Percentiles rank a stretch among this genome's conserved stretches.
Evolutionary conservation across 1,140 invertebrate species (phyloP).

Genomic region (Monochamus saltuarius): DNA sequence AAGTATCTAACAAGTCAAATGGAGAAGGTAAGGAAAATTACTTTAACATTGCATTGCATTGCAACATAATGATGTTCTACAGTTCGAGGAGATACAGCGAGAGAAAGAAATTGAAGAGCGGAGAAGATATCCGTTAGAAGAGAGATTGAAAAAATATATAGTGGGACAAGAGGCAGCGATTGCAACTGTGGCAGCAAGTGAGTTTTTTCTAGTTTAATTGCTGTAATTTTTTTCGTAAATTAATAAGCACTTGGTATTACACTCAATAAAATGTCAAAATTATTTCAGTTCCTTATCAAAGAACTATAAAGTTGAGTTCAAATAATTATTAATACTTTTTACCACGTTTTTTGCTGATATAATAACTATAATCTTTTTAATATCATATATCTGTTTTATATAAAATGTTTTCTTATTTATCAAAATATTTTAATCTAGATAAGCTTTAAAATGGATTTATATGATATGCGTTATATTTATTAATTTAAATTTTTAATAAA

Average conservation of each 20-base stretch:
- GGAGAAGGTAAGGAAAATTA: conserved; percentile 35
- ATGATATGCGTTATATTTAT: no score
- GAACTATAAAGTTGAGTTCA: no score
- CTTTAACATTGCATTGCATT: conserved; percentile 4
- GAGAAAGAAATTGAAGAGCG: conserved; percentile 77
- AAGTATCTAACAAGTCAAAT: conserved; percentile 39
- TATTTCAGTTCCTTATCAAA: no score
- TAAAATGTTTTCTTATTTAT: no score
- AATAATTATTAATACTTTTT: no score
- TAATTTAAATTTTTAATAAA: neutral
- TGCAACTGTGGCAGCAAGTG: conserved; percentile 78
- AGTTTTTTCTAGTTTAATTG: conserved; percentile 23
- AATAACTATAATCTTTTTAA: no score
- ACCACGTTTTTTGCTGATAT: no score
- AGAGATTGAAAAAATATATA: conserved; percentile 79
- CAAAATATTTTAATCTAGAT: neutral
- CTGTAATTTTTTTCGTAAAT: neutral
- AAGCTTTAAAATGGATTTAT: neutral
- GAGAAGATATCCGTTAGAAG: conserved; percentile 83
- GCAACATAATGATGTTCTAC: conserved; percentile 21
- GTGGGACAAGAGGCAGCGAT: conserved; percentile 90
- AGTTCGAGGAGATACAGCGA: conserved; percentile 58
- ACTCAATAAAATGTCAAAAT: no score
- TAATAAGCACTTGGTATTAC: neutral
- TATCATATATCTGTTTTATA: no score